These are phyloP conservation scores for Falco peregrinus DNA, from an alignment of 2,797 vertebrate genomes.

Conservation along the genomic window DNA sequence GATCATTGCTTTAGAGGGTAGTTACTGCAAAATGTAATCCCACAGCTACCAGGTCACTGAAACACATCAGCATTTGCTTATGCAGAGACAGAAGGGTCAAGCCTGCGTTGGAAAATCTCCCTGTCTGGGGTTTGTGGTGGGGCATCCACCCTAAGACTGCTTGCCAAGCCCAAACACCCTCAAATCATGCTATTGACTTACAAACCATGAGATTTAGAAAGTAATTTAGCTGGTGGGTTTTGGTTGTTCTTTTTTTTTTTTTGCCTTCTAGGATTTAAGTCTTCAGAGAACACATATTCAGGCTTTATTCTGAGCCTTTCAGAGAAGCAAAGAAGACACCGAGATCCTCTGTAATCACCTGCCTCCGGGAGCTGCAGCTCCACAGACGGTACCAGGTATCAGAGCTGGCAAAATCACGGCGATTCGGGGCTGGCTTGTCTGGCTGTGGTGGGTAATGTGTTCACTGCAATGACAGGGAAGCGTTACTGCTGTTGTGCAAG, in stretches of 20 bases:
- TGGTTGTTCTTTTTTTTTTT: background rate
- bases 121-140: accelerated
- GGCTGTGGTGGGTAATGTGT: accelerated
- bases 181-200: background rate
- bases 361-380: background rate
- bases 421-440: background rate
- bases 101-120: background rate
- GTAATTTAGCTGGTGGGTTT: background rate
- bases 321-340: background rate
- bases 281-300: background rate
- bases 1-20: background rate
- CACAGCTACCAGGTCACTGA: background rate
- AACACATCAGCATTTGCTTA: background rate
- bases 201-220: background rate
- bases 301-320: background rate
- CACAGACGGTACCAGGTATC: background rate
- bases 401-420: background rate
- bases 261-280: background rate
- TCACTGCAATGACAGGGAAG: background rate
- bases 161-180: background rate
- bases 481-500: background rate
- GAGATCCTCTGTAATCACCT: background rate
- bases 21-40: background rate
- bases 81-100: background rate
- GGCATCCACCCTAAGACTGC: background rate